Base-by-base conservation (phyloP, 2,113 vertebrate genomes). In the Okapia johnstoni region DNA sequence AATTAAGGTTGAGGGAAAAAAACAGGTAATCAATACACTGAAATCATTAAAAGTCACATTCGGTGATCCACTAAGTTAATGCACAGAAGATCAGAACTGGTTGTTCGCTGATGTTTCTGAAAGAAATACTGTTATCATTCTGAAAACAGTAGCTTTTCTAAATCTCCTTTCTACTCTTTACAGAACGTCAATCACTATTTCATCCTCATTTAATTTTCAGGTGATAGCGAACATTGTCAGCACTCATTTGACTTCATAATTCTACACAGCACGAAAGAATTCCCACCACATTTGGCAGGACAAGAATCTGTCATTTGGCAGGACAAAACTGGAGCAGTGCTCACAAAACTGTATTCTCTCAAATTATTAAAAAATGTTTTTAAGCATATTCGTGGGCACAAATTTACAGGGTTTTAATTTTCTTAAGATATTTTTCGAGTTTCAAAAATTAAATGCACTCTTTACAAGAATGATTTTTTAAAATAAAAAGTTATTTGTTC, bases 401-500 rank as follows among this genome's bases (percentile, higher is more conserved):
- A 92, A 83, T 63, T 90, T 58, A 92, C 1, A 7, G 3, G 8
- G 33, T 26, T 54, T 95, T 81, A 63, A 60, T 94, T 89, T 96
- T 52, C 87, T 93, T 66, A 89, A 70, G 23, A 36, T 92, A 46
- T 43, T 96, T 96, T 96, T 85, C 36, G 33, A 54, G 13, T 81
- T 96, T 96, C 70, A 97, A 97, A 96, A 97, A 60, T 54, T 46
- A 88, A 15, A 66, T 63, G 13, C 21, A 58, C 5, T 63, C 28
- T 84, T 92, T n/a, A 91, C 15, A 86, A 90, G 48, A 94, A 79
- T 30, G 4, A 43, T 60, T 96, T 87, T 93, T 90, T 88, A 3
- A 90, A 93, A 95, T 50, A 95, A 96, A 93, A 52, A 2, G 16
- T 48, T 96, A 40, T 57, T 86, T 77, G 21, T 89, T 93, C n/a